Conservation (phyloP, 1,140 invertebrate genomes). For the Calephelis virginiensis region DNA sequence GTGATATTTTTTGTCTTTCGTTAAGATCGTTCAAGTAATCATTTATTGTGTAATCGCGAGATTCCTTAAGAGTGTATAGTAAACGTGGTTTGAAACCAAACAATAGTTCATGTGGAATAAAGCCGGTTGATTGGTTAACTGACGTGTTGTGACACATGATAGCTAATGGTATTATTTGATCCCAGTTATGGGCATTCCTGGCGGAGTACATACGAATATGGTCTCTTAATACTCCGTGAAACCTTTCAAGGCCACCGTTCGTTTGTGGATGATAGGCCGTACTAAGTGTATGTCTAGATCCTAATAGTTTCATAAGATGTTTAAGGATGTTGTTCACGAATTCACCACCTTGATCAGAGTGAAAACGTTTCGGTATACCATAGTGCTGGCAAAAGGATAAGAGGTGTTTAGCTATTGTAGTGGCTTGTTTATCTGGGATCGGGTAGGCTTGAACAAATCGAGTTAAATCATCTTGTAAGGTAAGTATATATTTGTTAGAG, state of each 20-base stretch:
- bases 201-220: constrained; percentile 60
- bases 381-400: constrained; percentile 45
- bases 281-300: constrained; percentile 48
- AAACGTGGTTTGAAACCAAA: constrained; percentile 57
- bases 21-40: constrained; percentile 45
- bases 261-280: constrained; percentile 63
- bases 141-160: constrained; percentile 71
- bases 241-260: constrained; percentile 54
- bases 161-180: constrained; percentile 57
- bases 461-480: constrained; percentile 49
- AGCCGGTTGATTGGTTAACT: constrained; percentile 47
- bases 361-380: constrained; percentile 45
- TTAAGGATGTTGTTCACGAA: constrained; percentile 48
- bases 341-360: constrained; percentile 52
- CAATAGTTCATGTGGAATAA: constrained; percentile 64
- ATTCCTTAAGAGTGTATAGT: constrained; percentile 39
- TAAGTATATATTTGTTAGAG: constrained; percentile 47
- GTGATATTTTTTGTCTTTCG: constrained; percentile 36
- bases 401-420: constrained; percentile 40
- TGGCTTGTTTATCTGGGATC: constrained; percentile 41
- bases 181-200: constrained; percentile 62
- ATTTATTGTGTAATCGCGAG: constrained; percentile 34
- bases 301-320: constrained; percentile 49
- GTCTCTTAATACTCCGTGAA: constrained; percentile 56
- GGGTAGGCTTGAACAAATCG: constrained; percentile 49